Conservation (phyloP, 1,140 invertebrate species). For the Drosophila arizonae region DNA sequence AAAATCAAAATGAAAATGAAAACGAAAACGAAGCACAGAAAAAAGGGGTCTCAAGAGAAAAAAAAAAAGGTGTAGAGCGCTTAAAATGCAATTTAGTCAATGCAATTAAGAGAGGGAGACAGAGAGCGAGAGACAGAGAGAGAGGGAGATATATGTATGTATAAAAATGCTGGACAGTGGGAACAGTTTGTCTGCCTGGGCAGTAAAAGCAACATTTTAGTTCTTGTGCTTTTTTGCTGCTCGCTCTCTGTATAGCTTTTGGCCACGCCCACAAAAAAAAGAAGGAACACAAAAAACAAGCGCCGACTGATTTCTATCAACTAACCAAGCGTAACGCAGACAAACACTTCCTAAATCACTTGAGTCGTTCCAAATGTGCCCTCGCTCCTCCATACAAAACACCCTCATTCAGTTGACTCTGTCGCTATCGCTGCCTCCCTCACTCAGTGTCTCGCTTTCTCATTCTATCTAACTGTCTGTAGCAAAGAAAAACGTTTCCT, state of each 20-base stretch:
- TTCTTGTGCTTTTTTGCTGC: background rate
- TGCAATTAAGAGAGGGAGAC: constrained; percentile 56
- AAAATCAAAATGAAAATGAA: constrained; percentile 36
- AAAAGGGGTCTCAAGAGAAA: too few species aligned
- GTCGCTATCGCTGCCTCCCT: constrained; percentile 18
- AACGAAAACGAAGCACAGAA: constrained; percentile 21
- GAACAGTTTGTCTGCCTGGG: background rate
- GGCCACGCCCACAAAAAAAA: constrained; percentile 13
- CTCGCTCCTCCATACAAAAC: background rate
- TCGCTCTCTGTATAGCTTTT: background rate
- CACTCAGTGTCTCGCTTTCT: constrained; percentile 16
- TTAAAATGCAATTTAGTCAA: constrained; percentile 74
- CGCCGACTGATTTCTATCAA: constrained; percentile 81
- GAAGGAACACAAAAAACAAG: constrained; percentile 41
- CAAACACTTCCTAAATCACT: constrained; percentile 82
- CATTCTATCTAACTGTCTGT: constrained; percentile 22
- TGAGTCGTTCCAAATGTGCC: constrained; percentile 51
- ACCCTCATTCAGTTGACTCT: constrained; percentile 19
- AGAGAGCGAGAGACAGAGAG: constrained; percentile 5
- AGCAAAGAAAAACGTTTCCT: constrained; percentile 65
- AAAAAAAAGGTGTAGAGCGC: constrained; percentile 37
- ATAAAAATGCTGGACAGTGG: too few species aligned
- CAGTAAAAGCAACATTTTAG: background rate
- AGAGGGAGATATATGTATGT: background rate
- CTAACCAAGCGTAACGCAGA: constrained; percentile 82